Evolutionary conservation across 2,113 vertebrate genomes (phyloP).

Genomic region (chimpanzee (Pan troglodytes)): DNA sequence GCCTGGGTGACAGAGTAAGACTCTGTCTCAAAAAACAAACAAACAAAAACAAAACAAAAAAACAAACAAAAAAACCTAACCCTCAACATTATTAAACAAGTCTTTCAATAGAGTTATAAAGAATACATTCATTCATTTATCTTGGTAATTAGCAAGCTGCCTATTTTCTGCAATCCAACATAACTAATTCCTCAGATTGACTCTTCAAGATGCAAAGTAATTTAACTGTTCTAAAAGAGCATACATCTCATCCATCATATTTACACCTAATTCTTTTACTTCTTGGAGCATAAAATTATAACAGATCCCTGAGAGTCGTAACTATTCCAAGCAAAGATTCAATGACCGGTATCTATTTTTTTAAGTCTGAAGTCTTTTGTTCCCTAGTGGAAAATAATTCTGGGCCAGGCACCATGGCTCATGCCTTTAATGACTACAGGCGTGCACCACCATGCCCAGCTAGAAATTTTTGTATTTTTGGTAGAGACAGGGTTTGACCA

Average conservation of each 20-base stretch:
- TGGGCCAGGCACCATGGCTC: not conserved
- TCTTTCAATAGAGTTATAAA: not conserved
- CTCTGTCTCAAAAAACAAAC: too few species aligned
- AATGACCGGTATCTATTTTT: not conserved
- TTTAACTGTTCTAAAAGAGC: constrained; percentile 20
- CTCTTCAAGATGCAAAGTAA: constrained; percentile 44
- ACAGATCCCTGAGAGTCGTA: not conserved
- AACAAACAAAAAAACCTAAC: too few species aligned
- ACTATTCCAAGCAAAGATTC: constrained; percentile 4
- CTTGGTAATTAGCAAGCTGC: constrained; percentile 22
- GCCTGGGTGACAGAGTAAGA: too few species aligned
- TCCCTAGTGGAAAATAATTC: constrained; percentile 20
- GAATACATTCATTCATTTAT: constrained; percentile 43
- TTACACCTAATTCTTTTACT: constrained; percentile 33
- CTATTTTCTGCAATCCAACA: constrained; percentile 50
- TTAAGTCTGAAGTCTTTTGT: constrained; percentile 4
- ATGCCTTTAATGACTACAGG: too few species aligned
- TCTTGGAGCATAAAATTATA: constrained; percentile 37
- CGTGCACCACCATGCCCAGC: too few species aligned
- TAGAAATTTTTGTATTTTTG: too few species aligned
- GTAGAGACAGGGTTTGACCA: too few species aligned
- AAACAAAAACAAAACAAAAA: too few species aligned
- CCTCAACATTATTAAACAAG: not conserved
- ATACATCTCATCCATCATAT: constrained; percentile 1
- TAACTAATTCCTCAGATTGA: constrained; percentile 12